Evolutionary conservation across 2,888 invertebrate species (phyloP).

Genomic region (Morpho achilles): DNA sequence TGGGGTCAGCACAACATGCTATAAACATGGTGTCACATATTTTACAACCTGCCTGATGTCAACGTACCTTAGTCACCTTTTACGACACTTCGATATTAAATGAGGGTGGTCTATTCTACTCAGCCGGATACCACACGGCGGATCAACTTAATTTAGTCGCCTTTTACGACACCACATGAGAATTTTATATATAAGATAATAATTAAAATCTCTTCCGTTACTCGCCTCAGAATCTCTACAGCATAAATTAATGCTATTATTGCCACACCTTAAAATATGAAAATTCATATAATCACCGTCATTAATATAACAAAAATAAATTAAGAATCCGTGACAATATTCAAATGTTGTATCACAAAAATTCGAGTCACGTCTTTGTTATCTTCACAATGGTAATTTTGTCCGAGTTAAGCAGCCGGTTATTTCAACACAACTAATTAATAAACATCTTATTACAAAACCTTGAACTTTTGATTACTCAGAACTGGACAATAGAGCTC

Average conservation of each 20-base stretch:
- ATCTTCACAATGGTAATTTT: conserved; percentile 50
- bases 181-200: too few relatives aligned
- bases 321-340: conserved; percentile 32
- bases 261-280: conserved; percentile 28
- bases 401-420: conserved; percentile 53
- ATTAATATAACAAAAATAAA: conserved; percentile 30
- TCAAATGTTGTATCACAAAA: conserved; percentile 37
- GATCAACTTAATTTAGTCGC: too few relatives aligned
- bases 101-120: too few relatives aligned
- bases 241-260: conserved; percentile 3
- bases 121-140: too few relatives aligned
- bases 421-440: conserved; percentile 68
- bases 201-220: conserved; percentile 1
- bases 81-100: too few relatives aligned
- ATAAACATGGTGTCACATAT: too few relatives aligned
- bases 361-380: conserved; percentile 55
- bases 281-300: conserved; percentile 28
- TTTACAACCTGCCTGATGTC: too few relatives aligned
- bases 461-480: conserved; percentile 73
- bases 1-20: too few relatives aligned
- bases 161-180: too few relatives aligned
- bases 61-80: too few relatives aligned
- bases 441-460: conserved; percentile 64
- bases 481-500: conserved; percentile 68
- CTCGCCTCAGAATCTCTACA: neutral